Conservation (phyloP, 92 coral and sea anemone species). For the Heteractis magnifica region DNA sequence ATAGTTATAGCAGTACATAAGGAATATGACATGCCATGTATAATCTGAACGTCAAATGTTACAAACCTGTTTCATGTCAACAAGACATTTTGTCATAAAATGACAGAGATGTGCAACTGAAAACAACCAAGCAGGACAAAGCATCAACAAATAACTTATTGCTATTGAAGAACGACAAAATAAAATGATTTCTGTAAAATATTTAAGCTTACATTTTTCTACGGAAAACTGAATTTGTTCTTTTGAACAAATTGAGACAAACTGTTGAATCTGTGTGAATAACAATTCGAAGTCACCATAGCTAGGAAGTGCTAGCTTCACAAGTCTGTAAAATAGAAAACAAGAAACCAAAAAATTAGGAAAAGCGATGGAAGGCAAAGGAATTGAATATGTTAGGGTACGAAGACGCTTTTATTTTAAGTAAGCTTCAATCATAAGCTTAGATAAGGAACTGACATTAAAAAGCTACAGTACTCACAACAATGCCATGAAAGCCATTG, state of each 20-base stretch:
- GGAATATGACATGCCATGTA: background rate
- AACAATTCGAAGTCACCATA: slow-evolving; percentile 95
- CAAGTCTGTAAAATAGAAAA: slow-evolving; percentile 52
- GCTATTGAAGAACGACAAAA: background rate
- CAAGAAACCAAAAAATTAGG: background rate
- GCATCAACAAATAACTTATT: background rate
- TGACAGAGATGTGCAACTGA: slow-evolving; percentile 92
- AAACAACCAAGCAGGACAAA: slow-evolving; percentile 17
- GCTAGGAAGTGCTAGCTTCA: slow-evolving; percentile 76
- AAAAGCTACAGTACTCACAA: slow-evolving; percentile 53
- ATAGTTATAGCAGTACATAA: background rate
- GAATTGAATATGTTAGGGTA: background rate
- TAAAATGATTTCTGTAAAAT: background rate
- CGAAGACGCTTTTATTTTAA: no score
- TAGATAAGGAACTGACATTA: no score
- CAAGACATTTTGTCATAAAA: slow-evolving; percentile 87
- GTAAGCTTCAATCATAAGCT: no score
- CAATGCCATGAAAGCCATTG: slow-evolving; percentile 93
- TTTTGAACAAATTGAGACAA: slow-evolving; percentile 81
- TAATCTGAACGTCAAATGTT: background rate
- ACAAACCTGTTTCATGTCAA: slow-evolving; percentile 88
- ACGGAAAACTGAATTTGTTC: slow-evolving; percentile 88
- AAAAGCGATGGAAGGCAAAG: background rate
- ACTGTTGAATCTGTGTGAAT: slow-evolving; percentile 94
- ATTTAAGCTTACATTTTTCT: slow-evolving; percentile 71